These are phyloP conservation scores for Candoia aspera DNA, from an alignment of 2,113 vertebrate genomes.

Conservation along the genomic window DNA sequence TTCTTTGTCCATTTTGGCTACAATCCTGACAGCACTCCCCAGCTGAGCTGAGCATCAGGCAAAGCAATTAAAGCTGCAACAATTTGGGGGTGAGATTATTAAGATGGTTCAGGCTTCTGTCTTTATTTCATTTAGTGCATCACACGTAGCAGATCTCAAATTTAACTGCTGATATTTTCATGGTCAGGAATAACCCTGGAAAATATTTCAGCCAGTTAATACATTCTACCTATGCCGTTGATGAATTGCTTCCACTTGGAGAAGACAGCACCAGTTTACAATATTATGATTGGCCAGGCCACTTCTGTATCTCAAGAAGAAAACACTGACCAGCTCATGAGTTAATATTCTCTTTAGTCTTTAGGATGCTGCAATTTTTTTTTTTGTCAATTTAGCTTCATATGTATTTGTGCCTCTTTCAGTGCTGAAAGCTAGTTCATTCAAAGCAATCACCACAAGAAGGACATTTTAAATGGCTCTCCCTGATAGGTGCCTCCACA, in stretches of 20 bases:
- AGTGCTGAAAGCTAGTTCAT: not conserved
- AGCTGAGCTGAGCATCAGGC: not conserved
- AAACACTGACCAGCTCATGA: slow-evolving; percentile 16
- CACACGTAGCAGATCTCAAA: not conserved
- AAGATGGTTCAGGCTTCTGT: not conserved
- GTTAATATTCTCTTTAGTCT: not conserved
- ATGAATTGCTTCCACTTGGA: not conserved
- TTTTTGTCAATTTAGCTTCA: not conserved
- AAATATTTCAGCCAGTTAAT: not conserved
- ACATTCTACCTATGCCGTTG: not conserved
- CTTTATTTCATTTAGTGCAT: not conserved
- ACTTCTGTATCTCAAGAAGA: not conserved
- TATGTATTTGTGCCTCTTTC: not conserved
- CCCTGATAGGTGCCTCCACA: not conserved
- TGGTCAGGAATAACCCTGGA: not conserved
- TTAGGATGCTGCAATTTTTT: not conserved
- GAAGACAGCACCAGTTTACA: not conserved
- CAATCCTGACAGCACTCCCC: not conserved
- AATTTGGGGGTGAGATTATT: not conserved
- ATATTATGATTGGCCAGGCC: not conserved
- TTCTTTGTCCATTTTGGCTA: not conserved
- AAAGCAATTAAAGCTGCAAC: not conserved
- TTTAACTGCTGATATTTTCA: not conserved
- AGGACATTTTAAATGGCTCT: not conserved
- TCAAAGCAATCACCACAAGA: not conserved